phyloP scores from a whole-genome alignment of 2,113 vertebrate species.

The Falco punctatus region DNA sequence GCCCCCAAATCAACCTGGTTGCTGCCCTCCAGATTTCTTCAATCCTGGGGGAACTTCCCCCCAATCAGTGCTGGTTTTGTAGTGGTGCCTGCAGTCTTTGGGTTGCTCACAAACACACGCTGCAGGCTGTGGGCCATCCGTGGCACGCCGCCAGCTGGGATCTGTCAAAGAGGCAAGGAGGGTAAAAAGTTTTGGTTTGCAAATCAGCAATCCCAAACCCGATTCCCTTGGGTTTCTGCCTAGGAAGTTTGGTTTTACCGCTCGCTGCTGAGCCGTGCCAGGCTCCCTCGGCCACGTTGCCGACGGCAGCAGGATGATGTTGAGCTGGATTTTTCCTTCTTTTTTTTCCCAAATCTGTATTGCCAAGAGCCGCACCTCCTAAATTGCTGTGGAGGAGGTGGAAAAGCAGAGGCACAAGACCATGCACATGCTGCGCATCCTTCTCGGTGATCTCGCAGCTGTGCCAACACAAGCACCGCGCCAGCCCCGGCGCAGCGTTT shows the following conservation, averaged over 20 bases:
- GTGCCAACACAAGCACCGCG: constrained; percentile 8
- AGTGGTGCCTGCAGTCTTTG: background rate
- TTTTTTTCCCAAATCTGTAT: background rate
- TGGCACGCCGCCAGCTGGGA: fast-evolving
- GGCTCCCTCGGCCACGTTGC: background rate
- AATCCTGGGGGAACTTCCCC: background rate
- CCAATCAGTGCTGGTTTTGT: fast-evolving
- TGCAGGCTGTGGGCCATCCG: fast-evolving
- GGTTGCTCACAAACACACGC: fast-evolving
- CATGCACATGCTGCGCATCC: constrained; percentile 27
- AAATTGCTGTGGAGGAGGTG: constrained; percentile 59
- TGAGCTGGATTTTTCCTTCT: background rate
- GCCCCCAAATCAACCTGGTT: background rate
- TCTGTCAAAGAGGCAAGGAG: background rate
- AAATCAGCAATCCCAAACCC: background rate
- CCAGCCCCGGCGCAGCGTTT: background rate
- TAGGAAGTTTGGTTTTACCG: background rate
- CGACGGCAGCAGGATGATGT: background rate
- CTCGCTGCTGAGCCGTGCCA: background rate
- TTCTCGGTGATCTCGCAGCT: background rate
- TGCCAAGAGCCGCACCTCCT: constrained; percentile 32
- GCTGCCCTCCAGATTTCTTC: background rate
- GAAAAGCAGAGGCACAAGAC: constrained; percentile 49
- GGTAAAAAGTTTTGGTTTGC: background rate
- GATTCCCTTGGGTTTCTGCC: background rate